These are phyloP conservation scores for Spongia lamella DNA, from an alignment of 37 sponge, comb jelly and placozoan genomes.

Conservation along the genomic window DNA sequence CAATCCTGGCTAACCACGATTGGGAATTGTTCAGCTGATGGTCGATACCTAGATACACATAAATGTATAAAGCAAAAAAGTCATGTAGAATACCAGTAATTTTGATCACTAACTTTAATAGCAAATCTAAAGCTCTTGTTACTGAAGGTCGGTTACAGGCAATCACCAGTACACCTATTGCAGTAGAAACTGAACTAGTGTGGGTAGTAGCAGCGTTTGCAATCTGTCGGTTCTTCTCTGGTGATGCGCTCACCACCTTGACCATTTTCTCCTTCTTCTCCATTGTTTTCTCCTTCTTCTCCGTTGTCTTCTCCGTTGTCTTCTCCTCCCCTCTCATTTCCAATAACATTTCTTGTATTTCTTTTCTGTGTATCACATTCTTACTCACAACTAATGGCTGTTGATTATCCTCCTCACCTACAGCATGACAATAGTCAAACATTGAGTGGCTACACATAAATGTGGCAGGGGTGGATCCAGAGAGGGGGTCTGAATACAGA, in stretches of 20 bases:
- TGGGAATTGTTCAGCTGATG: slow-evolving; percentile 60
- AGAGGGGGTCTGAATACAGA: too few relatives aligned
- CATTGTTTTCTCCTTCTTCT: neutral
- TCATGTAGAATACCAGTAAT: neutral
- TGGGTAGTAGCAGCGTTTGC: neutral
- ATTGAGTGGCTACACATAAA: too few relatives aligned
- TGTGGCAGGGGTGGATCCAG: too few relatives aligned
- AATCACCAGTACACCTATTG: slow-evolving; percentile 76
- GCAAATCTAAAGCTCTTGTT: slow-evolving; percentile 42
- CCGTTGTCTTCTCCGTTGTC: neutral
- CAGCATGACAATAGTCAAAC: too few relatives aligned
- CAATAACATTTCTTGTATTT: neutral
- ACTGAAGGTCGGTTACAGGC: slow-evolving; percentile 75
- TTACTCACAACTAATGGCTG: too few relatives aligned
- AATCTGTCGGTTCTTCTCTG: neutral
- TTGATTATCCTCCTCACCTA: too few relatives aligned
- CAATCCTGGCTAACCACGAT: slow-evolving; percentile 93
- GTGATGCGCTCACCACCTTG: neutral
- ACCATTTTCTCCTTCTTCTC: neutral
- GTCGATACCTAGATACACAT: slow-evolving; percentile 33
- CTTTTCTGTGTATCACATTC: too few relatives aligned
- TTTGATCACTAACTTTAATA: slow-evolving; percentile 45
- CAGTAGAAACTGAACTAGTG: neutral
- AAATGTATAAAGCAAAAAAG: neutral
- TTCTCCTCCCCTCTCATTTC: neutral